Evolutionary conservation across 2,797 vertebrate genomes (phyloP).

Genomic region (Microctenopoma stevenorrisi): DNA sequence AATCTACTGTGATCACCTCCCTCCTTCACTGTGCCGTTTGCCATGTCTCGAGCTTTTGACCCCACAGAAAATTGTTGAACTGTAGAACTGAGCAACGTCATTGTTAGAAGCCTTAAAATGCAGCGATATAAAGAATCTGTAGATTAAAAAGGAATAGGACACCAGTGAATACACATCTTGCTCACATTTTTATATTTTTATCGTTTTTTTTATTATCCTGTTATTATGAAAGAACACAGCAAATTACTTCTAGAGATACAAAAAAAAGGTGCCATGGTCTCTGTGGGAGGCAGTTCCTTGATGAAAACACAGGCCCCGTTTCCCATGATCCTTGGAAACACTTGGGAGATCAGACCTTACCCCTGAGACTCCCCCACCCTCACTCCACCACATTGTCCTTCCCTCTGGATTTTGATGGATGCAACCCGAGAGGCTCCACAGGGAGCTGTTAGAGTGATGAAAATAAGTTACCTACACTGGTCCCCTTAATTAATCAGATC

Average conservation of each 20-base stretch:
- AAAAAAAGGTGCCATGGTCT: not conserved
- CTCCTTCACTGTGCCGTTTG: not conserved
- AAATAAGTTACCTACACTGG: not conserved
- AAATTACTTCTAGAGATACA: constrained; percentile 1
- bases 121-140: not conserved
- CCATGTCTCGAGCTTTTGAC: constrained; percentile 20
- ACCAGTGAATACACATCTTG: not conserved
- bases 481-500: not conserved
- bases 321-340: constrained; percentile 54
- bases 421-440: constrained; percentile 1
- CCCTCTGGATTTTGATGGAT: constrained; percentile 25
- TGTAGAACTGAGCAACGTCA: not conserved
- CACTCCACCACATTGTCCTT: not conserved
- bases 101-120: not conserved
- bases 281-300: constrained; percentile 15
- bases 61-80: not conserved
- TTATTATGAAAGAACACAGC: not conserved
- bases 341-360: constrained; percentile 42
- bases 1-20: not conserved
- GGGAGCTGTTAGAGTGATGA: constrained; percentile 2
- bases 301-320: constrained; percentile 28
- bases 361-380: constrained; percentile 7
- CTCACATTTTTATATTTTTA: not conserved
- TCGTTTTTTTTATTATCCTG: too few relatives aligned
- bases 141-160: constrained; percentile 5